These are phyloP conservation scores for Oceanodroma tethys DNA, from an alignment of 2,113 vertebrate genomes.

Conservation along the genomic window DNA sequence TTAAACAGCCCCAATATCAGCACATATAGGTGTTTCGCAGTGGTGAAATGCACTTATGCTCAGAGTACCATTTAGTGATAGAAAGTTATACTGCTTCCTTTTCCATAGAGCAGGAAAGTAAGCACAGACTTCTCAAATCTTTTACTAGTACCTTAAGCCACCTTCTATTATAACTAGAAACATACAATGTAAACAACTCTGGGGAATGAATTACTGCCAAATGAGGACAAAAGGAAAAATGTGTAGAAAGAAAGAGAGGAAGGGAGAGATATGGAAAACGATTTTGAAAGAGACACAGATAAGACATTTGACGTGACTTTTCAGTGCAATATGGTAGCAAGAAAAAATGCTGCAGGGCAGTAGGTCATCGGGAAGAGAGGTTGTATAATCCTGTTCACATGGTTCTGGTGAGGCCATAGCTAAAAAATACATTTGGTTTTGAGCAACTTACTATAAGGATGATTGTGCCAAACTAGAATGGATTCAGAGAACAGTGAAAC, in stretches of 20 bases:
- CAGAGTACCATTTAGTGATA: not conserved
- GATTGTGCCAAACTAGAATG: not conserved
- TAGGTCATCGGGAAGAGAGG: not conserved
- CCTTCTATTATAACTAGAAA: not conserved
- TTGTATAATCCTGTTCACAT: not conserved
- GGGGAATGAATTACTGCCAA: not conserved
- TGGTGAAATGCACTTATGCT: not conserved
- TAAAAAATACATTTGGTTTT: not conserved
- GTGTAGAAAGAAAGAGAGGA: not conserved
- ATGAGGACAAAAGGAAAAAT: not conserved
- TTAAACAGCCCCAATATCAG: not conserved
- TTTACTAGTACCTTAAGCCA: not conserved
- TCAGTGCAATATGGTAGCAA: not conserved
- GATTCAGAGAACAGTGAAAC: not conserved
- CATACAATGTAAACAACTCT: not conserved
- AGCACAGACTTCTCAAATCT: not conserved
- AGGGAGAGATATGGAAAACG: not conserved
- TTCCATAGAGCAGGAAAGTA: not conserved
- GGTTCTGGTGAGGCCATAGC: not conserved
- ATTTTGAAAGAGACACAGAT: not conserved
- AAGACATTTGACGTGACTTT: not conserved
- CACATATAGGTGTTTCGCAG: not conserved
- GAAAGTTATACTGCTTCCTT: not conserved
- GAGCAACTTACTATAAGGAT: not conserved
- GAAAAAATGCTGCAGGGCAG: not conserved